These are phyloP conservation scores for Pagrus major DNA, from an alignment of 2,113 vertebrate genomes.

Conservation along the genomic window DNA sequence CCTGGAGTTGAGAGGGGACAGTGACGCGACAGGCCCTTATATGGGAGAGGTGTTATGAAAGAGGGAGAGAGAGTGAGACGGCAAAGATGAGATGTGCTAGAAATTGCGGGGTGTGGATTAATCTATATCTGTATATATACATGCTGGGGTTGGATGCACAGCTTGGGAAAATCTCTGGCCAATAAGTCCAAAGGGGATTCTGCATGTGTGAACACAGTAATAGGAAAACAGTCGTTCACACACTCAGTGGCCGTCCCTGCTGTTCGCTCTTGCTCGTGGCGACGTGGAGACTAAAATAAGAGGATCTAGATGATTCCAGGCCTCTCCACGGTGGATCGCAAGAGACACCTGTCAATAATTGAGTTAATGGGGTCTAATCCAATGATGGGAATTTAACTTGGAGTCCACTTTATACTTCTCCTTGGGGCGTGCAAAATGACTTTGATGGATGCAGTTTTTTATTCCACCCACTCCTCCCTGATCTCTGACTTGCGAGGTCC, in stretches of 20 bases:
- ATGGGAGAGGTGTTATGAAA: slow-evolving; percentile 37
- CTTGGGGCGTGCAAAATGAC: slow-evolving; percentile 63
- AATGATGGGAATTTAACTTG: slow-evolving; percentile 45
- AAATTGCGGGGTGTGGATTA: slow-evolving; percentile 24
- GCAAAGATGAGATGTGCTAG: slow-evolving; percentile 7
- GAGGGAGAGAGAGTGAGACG: slow-evolving; percentile 21
- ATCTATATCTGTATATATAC: slow-evolving; percentile 54
- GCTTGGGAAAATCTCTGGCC: slow-evolving; percentile 47
- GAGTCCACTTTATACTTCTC: slow-evolving; percentile 39
- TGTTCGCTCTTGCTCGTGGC: slow-evolving; percentile 73
- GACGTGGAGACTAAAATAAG: slow-evolving; percentile 78
- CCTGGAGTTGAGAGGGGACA: slow-evolving; percentile 33
- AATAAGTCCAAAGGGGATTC: slow-evolving; percentile 64
- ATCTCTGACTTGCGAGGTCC: slow-evolving; percentile 63
- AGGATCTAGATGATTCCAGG: slow-evolving; percentile 45
- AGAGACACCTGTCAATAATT: slow-evolving; percentile 78
- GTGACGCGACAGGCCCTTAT: slow-evolving; percentile 42
- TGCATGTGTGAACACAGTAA: slow-evolving; percentile 61
- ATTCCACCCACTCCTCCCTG: slow-evolving; percentile 46
- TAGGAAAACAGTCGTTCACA: slow-evolving; percentile 53
- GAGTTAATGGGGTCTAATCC: slow-evolving; percentile 76
- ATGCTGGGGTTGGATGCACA: slow-evolving; percentile 13
- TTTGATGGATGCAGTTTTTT: slow-evolving; percentile 64
- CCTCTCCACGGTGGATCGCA: slow-evolving; percentile 48
- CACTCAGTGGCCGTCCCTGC: slow-evolving; percentile 57